Conservation (phyloP, 2,888 invertebrate genomes). For the Yponomeuta malinellus region DNA sequence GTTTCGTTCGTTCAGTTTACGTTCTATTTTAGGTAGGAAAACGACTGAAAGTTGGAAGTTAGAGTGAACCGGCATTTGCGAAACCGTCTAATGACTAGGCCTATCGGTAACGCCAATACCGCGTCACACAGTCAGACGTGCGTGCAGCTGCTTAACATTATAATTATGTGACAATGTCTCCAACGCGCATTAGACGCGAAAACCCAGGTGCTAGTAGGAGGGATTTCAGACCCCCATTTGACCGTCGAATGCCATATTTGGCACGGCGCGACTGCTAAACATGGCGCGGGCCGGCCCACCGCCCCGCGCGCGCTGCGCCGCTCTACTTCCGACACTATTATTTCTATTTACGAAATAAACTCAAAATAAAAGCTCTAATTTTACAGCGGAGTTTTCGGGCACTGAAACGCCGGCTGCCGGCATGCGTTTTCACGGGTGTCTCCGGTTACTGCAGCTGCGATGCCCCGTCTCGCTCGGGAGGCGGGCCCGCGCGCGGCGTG, state of each 20-base stretch:
- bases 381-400: constrained; percentile 69
- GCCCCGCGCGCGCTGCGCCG: constrained; percentile 45
- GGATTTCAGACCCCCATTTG: constrained; percentile 88
- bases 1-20: background rate
- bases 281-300: constrained; percentile 85
- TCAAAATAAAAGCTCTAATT: constrained; percentile 72
- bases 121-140: background rate
- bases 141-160: constrained; percentile 19
- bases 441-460: constrained; percentile 63
- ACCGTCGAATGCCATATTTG: constrained; percentile 87
- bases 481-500: constrained; percentile 31
- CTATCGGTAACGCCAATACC: background rate
- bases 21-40: background rate
- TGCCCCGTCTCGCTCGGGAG: constrained; percentile 48
- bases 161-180: constrained; percentile 68
- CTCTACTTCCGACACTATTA: constrained; percentile 72
- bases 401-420: constrained; percentile 67
- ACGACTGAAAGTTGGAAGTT: background rate
- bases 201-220: constrained; percentile 78
- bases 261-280: constrained; percentile 86
- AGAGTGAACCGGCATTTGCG: background rate
- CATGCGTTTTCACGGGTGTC: constrained; percentile 67
- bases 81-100: background rate
- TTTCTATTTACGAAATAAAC: constrained; percentile 76
- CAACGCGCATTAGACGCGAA: constrained; percentile 70